Percentiles rank a stretch among this genome's conserved stretches.
Conservation (phyloP, 2,888 invertebrate genomes). For the Phengaris alcon region DNA sequence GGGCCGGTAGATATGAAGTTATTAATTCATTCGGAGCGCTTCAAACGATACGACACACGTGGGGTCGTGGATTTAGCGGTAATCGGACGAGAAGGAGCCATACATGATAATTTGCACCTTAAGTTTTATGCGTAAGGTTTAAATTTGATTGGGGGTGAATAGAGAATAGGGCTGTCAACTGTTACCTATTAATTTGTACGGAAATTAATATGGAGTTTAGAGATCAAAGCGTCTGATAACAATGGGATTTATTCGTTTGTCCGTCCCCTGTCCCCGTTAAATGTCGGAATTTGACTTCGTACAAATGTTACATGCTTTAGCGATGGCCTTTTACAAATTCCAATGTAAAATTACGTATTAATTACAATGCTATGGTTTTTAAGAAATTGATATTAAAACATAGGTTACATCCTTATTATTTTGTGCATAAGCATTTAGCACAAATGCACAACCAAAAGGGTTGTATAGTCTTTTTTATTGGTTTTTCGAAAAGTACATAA, state of each 20-base stretch:
- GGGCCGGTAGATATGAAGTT: slow-evolving; percentile 8
- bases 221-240: slow-evolving; percentile 17
- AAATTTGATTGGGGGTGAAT: neutral
- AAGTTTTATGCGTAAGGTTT: neutral
- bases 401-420: no score
- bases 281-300: neutral
- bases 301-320: slow-evolving; percentile 2
- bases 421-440: no score
- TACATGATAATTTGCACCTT: neutral
- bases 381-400: no score
- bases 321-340: neutral
- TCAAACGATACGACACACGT: slow-evolving; percentile 18
- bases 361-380: neutral
- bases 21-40: slow-evolving; percentile 20
- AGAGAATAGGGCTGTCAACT: neutral
- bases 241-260: slow-evolving; percentile 12
- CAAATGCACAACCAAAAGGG: no score
- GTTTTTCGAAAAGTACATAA: no score
- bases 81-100: neutral
- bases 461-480: no score
- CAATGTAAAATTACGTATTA: neutral
- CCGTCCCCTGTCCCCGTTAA: neutral
- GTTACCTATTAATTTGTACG: slow-evolving; percentile 30
- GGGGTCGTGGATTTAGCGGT: slow-evolving; percentile 22
- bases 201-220: slow-evolving; percentile 32